Base-by-base conservation (phyloP, 2,888 invertebrate species). In the Aspidiotus destructor region DNA sequence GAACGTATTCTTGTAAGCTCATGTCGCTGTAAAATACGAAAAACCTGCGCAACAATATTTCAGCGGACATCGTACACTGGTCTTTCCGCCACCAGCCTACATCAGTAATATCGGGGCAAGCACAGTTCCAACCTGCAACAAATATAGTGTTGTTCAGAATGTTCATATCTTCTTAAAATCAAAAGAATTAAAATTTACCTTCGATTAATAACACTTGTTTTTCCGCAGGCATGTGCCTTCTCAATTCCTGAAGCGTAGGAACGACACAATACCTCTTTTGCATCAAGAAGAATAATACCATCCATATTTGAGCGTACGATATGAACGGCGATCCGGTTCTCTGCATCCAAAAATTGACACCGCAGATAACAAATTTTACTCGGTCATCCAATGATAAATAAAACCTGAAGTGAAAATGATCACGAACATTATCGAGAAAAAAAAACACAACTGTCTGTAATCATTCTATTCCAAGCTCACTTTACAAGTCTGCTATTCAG, bases 261-360 rank as follows among this genome's bases (percentile, higher is more conserved):
- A 73, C 70, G 7, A 73, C 64, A 8, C 63, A 28, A 8, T 69
- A 58, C n/a, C 52, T 54, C 6, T 41, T 17, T 9, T 68, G 67
- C 73, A 73, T 73, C 52, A 73, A 68, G 55, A 72, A 73, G 69
- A 73, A 73, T 8, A 73, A 57, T 9, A 72, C 72, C 60, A 73
- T 68, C 73, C 73, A 73, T 28, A 69, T 71, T 60, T 72, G 55
- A 7, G 71, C 71, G 62, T 73, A 73, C 54, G 72, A 72, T 3
- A 72, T 73, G 62, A 73, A 73, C 60, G 68, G 67, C 55, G 52
- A 67, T 15, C 71, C 69, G 61, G 72, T 73, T 54, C 62, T 52
- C 41, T 72, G 41, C 55, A 72, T 71, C 73, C 73, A 73, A 13
- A 67, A 58, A 68, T 72, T 73, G 41, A 73, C 72, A 28, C 71